phyloP scores from a whole-genome alignment of 2,888 invertebrate genomes.

The Pyralis farinalis region DNA sequence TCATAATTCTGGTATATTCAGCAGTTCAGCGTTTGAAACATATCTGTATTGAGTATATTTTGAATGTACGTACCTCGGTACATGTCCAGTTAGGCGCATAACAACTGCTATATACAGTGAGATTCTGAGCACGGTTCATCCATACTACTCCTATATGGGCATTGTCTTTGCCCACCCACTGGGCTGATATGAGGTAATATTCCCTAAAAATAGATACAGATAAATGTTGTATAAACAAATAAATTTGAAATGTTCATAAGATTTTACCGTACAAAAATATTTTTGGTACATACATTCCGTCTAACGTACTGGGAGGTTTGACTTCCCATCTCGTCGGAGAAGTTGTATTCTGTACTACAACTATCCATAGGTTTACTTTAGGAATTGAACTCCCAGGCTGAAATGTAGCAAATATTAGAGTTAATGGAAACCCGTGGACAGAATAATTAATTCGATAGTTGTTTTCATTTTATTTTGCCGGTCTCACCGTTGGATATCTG shows the following conservation, averaged over 20 bases:
- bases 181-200: conserved; percentile 94
- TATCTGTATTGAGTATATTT: too few species aligned
- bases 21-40: too few species aligned
- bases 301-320: conserved; percentile 87
- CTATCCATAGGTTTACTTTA: conserved; percentile 89
- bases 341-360: conserved; percentile 86
- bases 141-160: conserved; percentile 92
- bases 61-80: conserved; percentile 84
- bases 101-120: conserved; percentile 93
- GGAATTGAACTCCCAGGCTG: conserved; percentile 94
- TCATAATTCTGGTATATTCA: too few species aligned
- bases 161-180: conserved; percentile 92
- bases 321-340: conserved; percentile 84
- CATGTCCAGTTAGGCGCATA: conserved; percentile 91
- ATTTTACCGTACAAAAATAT: not conserved
- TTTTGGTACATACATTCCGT: conserved; percentile 86
- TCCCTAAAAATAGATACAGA: conserved; percentile 83
- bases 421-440: conserved; percentile 1
- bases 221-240: conserved; percentile 15
- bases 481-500: conserved; percentile 89
- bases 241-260: too few species aligned
- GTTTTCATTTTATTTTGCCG: not conserved
- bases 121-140: conserved; percentile 96
- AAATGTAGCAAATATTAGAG: conserved; percentile 24
- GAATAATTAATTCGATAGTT: not conserved